Evolutionary conservation across 2,113 vertebrate genomes (phyloP).

Genomic region (Loxodonta africana): DNA sequence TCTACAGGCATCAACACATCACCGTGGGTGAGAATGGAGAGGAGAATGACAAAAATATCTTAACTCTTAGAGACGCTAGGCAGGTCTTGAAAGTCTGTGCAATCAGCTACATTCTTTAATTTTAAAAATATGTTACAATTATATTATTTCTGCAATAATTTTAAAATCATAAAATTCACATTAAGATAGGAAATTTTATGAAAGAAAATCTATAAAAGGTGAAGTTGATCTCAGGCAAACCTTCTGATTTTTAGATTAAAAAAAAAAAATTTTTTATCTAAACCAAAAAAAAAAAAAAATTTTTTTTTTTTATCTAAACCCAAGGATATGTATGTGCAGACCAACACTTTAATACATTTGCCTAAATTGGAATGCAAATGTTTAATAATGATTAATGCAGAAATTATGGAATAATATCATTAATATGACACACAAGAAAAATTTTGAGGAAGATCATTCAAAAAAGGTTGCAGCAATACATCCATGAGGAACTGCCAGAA

Average conservation of each 20-base stretch:
- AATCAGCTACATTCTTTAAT: neutral
- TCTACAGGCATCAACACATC: neutral
- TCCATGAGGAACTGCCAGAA: no score
- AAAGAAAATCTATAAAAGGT: neutral
- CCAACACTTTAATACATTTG: neutral
- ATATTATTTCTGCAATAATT: neutral
- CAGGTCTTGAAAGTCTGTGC: neutral
- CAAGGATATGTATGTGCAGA: neutral
- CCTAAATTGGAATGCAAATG: neutral
- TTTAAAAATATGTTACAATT: neutral
- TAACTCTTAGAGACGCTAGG: neutral
- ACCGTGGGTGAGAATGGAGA: neutral
- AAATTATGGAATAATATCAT: no score
- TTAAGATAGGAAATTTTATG: neutral
- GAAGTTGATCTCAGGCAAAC: neutral
- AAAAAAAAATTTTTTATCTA: no score
- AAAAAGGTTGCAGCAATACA: no score
- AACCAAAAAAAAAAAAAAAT: no score
- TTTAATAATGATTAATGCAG: neutral
- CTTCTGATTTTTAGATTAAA: neutral
- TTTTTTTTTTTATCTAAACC: neutral
- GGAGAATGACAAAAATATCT: neutral
- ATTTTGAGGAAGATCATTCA: no score
- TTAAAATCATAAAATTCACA: neutral
- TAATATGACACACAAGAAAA: no score